Evolutionary conservation across 2,888 invertebrate species (phyloP).

Genomic region (Bimastos eiseni): DNA sequence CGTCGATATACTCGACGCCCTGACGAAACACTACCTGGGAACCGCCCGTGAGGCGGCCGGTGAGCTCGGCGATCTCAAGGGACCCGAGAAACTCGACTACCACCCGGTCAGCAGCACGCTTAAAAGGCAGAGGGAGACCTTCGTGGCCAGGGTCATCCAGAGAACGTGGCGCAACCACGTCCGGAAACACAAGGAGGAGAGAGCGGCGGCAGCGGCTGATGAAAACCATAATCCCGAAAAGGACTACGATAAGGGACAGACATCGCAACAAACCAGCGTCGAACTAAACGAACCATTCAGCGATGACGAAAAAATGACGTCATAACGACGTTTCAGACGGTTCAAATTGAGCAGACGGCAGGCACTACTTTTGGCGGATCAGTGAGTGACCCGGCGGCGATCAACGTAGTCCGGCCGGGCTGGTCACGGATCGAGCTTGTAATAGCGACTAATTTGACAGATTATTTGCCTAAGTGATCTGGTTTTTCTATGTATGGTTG

Average conservation of each 20-base stretch:
- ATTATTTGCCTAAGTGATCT: conserved; percentile 13
- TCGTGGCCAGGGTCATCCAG: conserved; percentile 91
- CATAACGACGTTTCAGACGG: neutral
- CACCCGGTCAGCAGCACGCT: conserved; percentile 92
- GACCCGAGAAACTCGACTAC: conserved; percentile 77
- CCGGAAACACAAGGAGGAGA: conserved; percentile 23
- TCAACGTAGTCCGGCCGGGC: neutral
- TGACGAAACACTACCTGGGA: conserved; percentile 97
- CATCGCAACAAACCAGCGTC: conserved; percentile 13
- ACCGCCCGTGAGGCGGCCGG: conserved; percentile 75
- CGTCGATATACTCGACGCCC: conserved; percentile 94
- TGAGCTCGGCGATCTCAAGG: conserved; percentile 43
- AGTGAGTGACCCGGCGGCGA: neutral
- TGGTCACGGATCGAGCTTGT: neutral
- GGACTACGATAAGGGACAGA: conserved; percentile 57
- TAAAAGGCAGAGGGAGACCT: conserved; percentile 93
- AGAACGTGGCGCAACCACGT: conserved; percentile 62
- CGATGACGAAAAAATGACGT: conserved; percentile 6
- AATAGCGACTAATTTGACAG: neutral
- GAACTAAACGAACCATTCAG: neutral
- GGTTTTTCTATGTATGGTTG: conserved; percentile 1
- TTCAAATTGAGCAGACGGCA: neutral
- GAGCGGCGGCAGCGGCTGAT: neutral
- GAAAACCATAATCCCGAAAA: neutral
- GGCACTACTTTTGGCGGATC: neutral